Conservation (phyloP, 2,888 invertebrate species). For the Dicycla oo region DNA sequence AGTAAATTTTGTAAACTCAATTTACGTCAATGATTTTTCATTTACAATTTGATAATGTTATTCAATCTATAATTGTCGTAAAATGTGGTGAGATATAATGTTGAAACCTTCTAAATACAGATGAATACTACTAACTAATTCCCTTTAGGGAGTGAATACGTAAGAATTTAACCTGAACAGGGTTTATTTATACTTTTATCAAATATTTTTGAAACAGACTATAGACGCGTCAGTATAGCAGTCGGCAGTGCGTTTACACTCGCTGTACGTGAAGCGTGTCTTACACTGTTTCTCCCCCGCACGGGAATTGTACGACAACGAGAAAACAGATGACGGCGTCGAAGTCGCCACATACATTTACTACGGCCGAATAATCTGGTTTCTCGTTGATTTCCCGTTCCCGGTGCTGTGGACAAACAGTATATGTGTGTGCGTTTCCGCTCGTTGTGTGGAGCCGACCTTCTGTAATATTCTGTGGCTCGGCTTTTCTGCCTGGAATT, state of each 20-base stretch:
- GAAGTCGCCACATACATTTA: too few species aligned
- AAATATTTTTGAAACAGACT: background rate
- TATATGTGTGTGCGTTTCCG: background rate
- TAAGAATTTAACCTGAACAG: too few species aligned
- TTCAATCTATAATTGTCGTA: background rate
- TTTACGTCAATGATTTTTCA: background rate
- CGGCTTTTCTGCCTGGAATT: slow-evolving; percentile 1
- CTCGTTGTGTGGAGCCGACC: background rate
- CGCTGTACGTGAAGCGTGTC: background rate
- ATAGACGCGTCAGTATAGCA: background rate
- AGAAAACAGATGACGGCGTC: too few species aligned
- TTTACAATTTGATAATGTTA: background rate
- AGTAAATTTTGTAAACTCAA: background rate
- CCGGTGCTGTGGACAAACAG: too few species aligned
- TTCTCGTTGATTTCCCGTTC: too few species aligned
- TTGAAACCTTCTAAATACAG: too few species aligned
- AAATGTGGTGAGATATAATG: background rate
- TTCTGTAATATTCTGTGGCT: slow-evolving; percentile 5
- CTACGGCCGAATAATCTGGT: too few species aligned
- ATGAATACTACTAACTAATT: background rate
- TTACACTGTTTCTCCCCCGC: too few species aligned
- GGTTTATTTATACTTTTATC: background rate
- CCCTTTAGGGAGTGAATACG: background rate
- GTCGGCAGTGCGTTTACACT: background rate
- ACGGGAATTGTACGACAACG: too few species aligned